phyloP scores from a whole-genome alignment of 2,113 vertebrate species.

The Mormyrus iriodes region DNA sequence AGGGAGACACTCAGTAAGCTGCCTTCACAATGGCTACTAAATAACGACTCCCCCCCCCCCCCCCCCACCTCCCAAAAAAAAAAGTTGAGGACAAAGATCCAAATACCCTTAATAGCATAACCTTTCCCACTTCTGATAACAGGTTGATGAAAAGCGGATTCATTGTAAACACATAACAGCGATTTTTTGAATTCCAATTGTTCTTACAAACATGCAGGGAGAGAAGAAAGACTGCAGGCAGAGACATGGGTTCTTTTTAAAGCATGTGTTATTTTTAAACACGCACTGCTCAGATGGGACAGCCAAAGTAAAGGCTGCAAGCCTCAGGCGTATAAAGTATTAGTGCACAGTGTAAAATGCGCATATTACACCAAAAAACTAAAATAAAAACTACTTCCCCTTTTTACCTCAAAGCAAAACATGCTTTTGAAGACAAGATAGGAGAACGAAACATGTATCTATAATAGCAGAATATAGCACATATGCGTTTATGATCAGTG shows the following conservation, averaged over 20 bases:
- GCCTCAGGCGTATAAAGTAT: not conserved
- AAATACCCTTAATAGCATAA: not conserved
- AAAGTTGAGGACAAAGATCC: not conserved
- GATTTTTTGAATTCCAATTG: not conserved
- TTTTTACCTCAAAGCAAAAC: not conserved
- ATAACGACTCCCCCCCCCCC: not conserved
- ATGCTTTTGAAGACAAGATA: not conserved
- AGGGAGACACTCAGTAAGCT: not conserved
- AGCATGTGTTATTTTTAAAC: constrained; percentile 1
- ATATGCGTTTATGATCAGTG: not conserved
- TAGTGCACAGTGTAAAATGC: not conserved
- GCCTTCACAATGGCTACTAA: not conserved
- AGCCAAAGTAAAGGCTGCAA: not conserved
- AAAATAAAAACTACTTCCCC: not conserved
- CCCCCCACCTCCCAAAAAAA: not conserved
- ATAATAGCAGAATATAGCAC: not conserved
- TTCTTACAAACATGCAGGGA: not conserved
- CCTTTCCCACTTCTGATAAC: not conserved
- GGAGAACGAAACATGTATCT: not conserved
- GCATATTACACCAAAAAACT: not conserved
- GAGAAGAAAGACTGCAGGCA: too few relatives aligned
- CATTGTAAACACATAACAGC: not conserved
- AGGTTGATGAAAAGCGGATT: not conserved
- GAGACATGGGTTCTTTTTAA: not conserved
- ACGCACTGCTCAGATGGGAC: not conserved